phyloP scores from a whole-genome alignment of 2,113 vertebrate genomes.

The Naja naja region DNA sequence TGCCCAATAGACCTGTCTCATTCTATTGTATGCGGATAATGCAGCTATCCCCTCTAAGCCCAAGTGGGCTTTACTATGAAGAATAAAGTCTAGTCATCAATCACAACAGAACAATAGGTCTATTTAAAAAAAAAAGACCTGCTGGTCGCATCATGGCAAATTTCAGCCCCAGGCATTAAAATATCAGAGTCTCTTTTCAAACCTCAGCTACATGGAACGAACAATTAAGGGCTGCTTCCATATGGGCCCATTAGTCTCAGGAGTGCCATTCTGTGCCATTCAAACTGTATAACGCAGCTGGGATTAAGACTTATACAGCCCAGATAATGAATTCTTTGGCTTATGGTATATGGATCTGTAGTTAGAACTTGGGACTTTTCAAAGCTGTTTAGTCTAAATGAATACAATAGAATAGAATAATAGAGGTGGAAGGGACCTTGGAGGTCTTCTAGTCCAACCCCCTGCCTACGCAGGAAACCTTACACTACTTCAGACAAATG shows the following conservation, averaged over 20 bases:
- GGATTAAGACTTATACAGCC: neutral
- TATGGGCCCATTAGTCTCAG: neutral
- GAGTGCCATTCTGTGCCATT: neutral
- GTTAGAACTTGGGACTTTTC: neutral
- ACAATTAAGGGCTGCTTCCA: neutral
- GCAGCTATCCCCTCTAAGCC: neutral
- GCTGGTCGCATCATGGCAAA: neutral
- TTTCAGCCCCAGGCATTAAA: neutral
- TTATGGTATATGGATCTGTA: neutral
- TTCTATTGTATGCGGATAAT: neutral
- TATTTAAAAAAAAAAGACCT: neutral
- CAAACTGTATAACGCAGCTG: neutral
- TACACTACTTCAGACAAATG: too few species aligned
- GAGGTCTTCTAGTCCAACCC: too few species aligned
- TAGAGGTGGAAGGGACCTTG: too few species aligned
- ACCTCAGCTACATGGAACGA: neutral
- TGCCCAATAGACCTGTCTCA: neutral
- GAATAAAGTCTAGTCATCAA: neutral
- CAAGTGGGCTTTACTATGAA: neutral
- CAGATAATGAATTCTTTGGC: neutral
- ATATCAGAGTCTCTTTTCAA: neutral
- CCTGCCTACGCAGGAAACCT: too few species aligned
- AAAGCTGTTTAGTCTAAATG: neutral
- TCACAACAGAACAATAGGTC: neutral
- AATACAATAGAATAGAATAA: too few species aligned